Evolutionary conservation across 2,113 vertebrate genomes (phyloP), one percentile per base, ranked within the genome.

Genomic region (Cebus imitator): DNA sequence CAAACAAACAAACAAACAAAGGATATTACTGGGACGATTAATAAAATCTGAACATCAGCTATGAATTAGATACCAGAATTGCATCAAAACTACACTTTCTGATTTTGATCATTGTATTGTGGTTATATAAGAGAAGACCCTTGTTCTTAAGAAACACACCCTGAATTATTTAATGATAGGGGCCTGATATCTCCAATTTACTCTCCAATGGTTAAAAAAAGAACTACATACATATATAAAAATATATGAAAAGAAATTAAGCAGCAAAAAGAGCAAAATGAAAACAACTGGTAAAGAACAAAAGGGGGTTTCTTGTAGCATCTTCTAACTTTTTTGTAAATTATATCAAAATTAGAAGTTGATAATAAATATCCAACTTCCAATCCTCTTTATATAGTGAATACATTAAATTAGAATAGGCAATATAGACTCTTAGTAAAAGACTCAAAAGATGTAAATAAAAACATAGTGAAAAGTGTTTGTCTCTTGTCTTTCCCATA

Each of bases 291-390:
- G 5, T 57, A 73, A 87, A 10, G 27, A 45, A 66, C 64, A 66
- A 78, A 85, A 82, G 66, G 18, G 30, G 25, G 73, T 32, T 93
- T 92, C 68, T 68, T 45, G 7, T 10, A 64, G 25, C 27, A 72
- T 66, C 48, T 75, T 87, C 43, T 5, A 92, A 48, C 20, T 72
- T 70, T 76, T 72, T 43, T 87, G 32, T 90, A 75, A 66, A 90
- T 84, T 75, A 50, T 30, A 70, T 25, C 43, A 89, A 81, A 95
- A 80, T 72, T 78, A 57, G 92, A 95, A 83, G 64, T 72, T 84
- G 48, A 5, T 37, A 80, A 76, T 76, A 84, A 93, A 94, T 96
- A 52, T 35, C 20, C 57, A 94, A 84, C 32, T 87, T 92, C 16
- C 4, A 90, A 66, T 13, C 10, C 25, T 91, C 40, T 82, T 96